Base-by-base conservation (phyloP, 2,888 invertebrate genomes). In the Petrophora chlorosata region DNA sequence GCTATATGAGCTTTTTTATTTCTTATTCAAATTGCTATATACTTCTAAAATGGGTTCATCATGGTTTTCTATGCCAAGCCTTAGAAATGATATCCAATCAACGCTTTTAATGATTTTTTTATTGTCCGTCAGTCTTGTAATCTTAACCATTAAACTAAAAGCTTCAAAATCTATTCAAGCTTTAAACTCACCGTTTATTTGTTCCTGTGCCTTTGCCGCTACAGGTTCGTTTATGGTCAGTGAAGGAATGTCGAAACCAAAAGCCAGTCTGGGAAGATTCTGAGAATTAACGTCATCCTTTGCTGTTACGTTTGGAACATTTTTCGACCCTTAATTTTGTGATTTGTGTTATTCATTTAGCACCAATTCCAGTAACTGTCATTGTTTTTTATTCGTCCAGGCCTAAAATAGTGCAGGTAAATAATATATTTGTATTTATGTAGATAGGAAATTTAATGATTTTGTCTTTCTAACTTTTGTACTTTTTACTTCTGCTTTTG, bases 221-320 rank as follows among this genome's bases (percentile, higher is more conserved):
- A 32, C 54, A 44, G 39, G 44, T 39, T 62, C 66, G 59, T 73
- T 65, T 59, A 65, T 59, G 73, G 67, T 38, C 60, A 56, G 61
- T 46, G 36, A 57, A 64, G 69, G 70, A 73, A 75, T 70, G 68
- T 30, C 22, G 60, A 65, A 63, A 65, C 59, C 62, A 45, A 76
- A 76, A 77, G 71, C 76, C 70, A 69, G 75, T 74, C 64, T 54
- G 40, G 47, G 49, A 52, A 42, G 58, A 57, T 78, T 79, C 79
- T 72, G 44, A 61, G 79, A 79, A 77, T 42, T 10, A 26, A 35
- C 22, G 10, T 7, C 12, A 16, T 29, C 34, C 28, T 16, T 3
- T 3, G 8, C 5, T 32, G 17, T 12, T n/a, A 8, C 16, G 29
- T 8, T 44, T 29, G 3, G 2, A 36, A 23, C 5, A 15, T 12